Base-by-base conservation (phyloP, 2,888 invertebrate genomes). In the Polyommatus iphigenia region DNA sequence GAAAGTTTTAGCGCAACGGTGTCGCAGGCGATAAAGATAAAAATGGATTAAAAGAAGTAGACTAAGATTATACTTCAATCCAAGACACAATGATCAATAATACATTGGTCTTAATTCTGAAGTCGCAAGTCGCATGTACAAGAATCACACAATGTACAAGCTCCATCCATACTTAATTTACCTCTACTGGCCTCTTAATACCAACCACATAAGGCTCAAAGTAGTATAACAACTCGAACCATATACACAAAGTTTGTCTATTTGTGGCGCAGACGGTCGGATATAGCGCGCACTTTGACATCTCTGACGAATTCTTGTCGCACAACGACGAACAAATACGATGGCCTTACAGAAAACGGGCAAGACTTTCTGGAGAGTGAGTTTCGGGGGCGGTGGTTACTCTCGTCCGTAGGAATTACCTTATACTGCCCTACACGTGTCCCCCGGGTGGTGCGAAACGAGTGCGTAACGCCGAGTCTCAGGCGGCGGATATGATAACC, bases 281-380 rank as follows among this genome's bases (percentile, higher is more conserved):
- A 62, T 62, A 10, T 62, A 62, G 62, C 62, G 20, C 62, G 62
- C 24, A 24, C 62, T 62, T 62, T 62, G 62, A 62, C 62, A 62
- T 62, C 24, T 62, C 62, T 4, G 20, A 24, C 18, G 18, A 59
- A n/a, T 59, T 59, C 59, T 20, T 59, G 59, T n/a, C 59, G n/a
- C 10, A 46, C 54, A 20, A 6, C 59, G 20, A n/a, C 20, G 7
- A 7, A n/a, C 7, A 57, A 41, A 41, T 10, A 41, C 62, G 10
- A 3, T 3, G 10, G 62, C 10, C 20, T 20, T 8, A 7, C 8
- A 5, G 59, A 59, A 59, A 10, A 20, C 20, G 20, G 20, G 20
- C 8, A 3, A 59, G 2, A 59, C 20, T 59, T 13, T 46, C 41
- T 10, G 46, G 20, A 20, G 10, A 59, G 59, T 54, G 54, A 54